Percentiles rank a stretch among this genome's conserved stretches.
phyloP scores from a whole-genome alignment of 2,797 vertebrate species.

The Scleropages formosus region DNA sequence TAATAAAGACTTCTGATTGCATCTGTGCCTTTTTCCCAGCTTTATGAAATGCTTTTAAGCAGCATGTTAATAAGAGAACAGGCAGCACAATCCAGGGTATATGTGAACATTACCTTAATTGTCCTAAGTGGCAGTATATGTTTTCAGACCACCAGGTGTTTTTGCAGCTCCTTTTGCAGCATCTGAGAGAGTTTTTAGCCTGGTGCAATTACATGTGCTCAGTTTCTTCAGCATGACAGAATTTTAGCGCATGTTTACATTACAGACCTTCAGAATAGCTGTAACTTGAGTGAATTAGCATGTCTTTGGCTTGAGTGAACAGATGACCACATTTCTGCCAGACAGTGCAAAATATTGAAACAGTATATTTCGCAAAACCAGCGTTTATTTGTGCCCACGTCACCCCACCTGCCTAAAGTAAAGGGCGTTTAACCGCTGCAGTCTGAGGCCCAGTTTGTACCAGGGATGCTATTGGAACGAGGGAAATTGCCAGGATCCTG shows the following conservation, averaged over 20 bases:
- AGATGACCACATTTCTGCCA: constrained; percentile 32
- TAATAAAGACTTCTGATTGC: neutral
- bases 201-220: constrained; percentile 31
- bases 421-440: constrained; percentile 18
- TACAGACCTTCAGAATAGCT: constrained; percentile 25
- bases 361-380: constrained; percentile 28
- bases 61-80: neutral
- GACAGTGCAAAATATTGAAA: constrained; percentile 33
- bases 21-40: neutral
- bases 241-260: constrained; percentile 29
- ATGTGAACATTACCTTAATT: constrained; percentile 19
- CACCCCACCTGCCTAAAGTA: constrained; percentile 25
- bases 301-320: constrained; percentile 27
- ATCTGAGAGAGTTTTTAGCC: constrained; percentile 22
- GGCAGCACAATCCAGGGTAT: neutral
- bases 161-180: constrained; percentile 9
- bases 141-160: constrained; percentile 24
- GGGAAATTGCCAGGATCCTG: constrained; percentile 16
- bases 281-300: constrained; percentile 22
- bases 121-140: constrained; percentile 3
- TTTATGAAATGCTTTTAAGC: neutral
- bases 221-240: constrained; percentile 15
- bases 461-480: constrained; percentile 9
- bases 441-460: constrained; percentile 14
- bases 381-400: constrained; percentile 32